phyloP scores from a whole-genome alignment of 2,113 vertebrate genomes.

The Ophthalmolycus amberensis region DNA sequence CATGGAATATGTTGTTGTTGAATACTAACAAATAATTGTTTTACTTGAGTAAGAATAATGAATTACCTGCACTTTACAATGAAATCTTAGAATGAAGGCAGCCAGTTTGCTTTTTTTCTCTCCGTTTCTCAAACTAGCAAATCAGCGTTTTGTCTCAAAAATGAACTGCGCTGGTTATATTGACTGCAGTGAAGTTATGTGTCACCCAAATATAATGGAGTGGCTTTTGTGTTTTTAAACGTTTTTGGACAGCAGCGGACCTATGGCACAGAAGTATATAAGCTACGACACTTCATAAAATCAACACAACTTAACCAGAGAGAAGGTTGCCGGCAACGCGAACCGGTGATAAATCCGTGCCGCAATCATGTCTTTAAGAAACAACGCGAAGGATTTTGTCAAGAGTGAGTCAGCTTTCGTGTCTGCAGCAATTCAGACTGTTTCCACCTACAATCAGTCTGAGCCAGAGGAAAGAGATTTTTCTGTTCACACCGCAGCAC shows the following conservation, averaged over 20 bases:
- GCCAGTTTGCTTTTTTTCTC: not conserved
- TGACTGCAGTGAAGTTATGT: not conserved
- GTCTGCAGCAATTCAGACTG: not conserved
- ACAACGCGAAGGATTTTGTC: slow-evolving; percentile 4
- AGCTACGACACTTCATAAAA: not conserved
- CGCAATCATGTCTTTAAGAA: not conserved
- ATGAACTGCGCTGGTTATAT: not conserved
- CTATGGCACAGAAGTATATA: not conserved
- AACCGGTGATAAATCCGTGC: not conserved
- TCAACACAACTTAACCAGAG: not conserved
- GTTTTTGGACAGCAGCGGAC: not conserved
- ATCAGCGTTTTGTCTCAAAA: not conserved
- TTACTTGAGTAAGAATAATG: not conserved
- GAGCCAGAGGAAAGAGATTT: slow-evolving; percentile 34
- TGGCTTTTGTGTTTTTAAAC: not conserved
- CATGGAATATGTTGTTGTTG: not conserved
- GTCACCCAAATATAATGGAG: not conserved
- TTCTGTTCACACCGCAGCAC: slow-evolving; percentile 53
- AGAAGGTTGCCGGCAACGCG: not conserved
- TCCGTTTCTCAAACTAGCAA: not conserved
- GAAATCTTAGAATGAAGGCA: not conserved
- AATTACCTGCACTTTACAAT: not conserved
- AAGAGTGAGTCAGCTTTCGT: slow-evolving; percentile 8
- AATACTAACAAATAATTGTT: not conserved
- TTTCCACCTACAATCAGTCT: slow-evolving; percentile 37